phyloP scores from a whole-genome alignment of 1,140 invertebrate genomes.

The Reticulitermes speratus region DNA sequence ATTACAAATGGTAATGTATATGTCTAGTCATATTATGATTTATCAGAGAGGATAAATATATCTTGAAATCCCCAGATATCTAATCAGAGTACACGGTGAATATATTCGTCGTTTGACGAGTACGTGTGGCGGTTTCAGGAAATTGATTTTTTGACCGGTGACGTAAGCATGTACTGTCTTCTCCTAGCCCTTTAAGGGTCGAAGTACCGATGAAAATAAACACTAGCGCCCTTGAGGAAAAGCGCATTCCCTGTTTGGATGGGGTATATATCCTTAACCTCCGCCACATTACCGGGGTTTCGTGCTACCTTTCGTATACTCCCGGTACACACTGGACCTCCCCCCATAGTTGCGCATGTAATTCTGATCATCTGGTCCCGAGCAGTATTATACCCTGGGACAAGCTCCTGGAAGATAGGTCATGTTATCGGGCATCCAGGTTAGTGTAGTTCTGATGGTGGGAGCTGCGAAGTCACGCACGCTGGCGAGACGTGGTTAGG shows the following conservation, averaged over 20 bases:
- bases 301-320: background rate
- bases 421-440: background rate
- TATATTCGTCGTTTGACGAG: no score
- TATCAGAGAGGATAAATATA: no score
- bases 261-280: background rate
- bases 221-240: no score
- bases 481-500: background rate
- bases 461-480: background rate
- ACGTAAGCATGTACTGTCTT: no score
- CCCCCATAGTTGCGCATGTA: background rate
- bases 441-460: background rate
- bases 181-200: no score
- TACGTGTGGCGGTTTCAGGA: no score
- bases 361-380: background rate
- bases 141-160: no score
- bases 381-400: constrained; percentile 2
- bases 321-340: background rate
- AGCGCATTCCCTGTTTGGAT: background rate
- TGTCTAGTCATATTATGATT: no score
- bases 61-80: no score
- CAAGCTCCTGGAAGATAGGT: background rate
- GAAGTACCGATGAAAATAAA: no score
- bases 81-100: no score
- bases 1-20: no score
- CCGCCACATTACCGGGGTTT: background rate